These are phyloP conservation scores for Taurulus bubalis DNA, from an alignment of 2,113 vertebrate species.

Conservation along the genomic window DNA sequence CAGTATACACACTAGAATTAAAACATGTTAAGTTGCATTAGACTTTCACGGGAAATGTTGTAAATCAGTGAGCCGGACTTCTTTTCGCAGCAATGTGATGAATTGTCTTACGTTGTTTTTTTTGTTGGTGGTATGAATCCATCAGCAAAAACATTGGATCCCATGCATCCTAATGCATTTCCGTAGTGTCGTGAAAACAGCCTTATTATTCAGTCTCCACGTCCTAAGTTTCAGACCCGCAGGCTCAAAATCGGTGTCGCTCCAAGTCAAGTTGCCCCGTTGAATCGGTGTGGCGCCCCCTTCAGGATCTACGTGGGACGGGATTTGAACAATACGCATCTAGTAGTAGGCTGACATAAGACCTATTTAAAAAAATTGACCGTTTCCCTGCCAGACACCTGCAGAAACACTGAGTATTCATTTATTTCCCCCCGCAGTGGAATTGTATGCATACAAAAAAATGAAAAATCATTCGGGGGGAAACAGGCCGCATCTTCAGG, in stretches of 20 bases:
- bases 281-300: background rate
- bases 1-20: background rate
- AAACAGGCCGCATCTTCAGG: conserved; percentile 13
- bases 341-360: background rate
- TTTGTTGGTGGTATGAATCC: background rate
- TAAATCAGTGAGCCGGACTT: background rate
- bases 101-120: background rate
- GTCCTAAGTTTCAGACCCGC: background rate
- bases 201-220: background rate
- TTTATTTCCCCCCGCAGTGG: conserved; percentile 17
- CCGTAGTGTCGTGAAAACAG: background rate
- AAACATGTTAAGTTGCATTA: background rate
- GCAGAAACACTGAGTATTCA: conserved; percentile 33
- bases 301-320: background rate
- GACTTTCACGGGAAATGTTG: background rate
- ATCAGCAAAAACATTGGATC: background rate
- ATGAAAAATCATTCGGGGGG: conserved; percentile 35
- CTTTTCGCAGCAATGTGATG: background rate
- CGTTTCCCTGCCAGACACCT: conserved; percentile 36
- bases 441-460: conserved; percentile 42
- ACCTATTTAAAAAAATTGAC: no score
- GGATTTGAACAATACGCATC: background rate
- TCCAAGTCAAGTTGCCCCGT: conserved; percentile 3
- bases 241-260: background rate
- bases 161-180: background rate